Evolutionary conservation across 2,888 invertebrate genomes (phyloP), one percentile per base, ranked within the genome.

Genomic region (Dasypolia templi): DNA sequence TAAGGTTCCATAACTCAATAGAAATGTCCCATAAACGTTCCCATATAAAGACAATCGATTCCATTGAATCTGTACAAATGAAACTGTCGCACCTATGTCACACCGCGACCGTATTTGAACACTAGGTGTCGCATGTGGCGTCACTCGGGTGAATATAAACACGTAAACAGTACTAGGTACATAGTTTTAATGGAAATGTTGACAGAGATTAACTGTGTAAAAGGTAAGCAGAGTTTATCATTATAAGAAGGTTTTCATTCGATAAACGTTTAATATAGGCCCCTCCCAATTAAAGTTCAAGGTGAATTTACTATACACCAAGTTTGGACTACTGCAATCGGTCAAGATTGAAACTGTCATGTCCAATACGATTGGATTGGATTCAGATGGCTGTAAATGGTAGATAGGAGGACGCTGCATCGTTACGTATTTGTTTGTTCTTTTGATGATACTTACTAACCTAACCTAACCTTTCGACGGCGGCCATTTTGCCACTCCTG

Each of bases 51-150:
- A 58, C 63, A 71, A 80, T 82, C 68, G 62, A 83, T 81, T 55
- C 26, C 44, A 44, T 63, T 72, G 62, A 69, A 83, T 79, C 68
- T 62, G 83, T 72, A 79, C 80, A 79, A 72, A 83, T 82, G 79
- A 83, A 83, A 79, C 65, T 83, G 81, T 81, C 83, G 49, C 42
- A 72, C 79, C 79, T 83, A 79, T 66, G 51, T 78, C 83, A 81
- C 46, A 19, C 2, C 17, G 51, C 59, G 49, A 62, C 53, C 62
- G 26, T 58, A 55, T 72, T 32, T 68, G 7, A 65, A 32, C 6
- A 39, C 62, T 70, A 67, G 62, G 26, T n/a, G 49, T n/a, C 7
- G n/a, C n/a, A 7, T 29, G 44, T 32, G 77, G 56, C 32, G 65
- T 62, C 39, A 61, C 56, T 39, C 14, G 56, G 4, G n/a, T 46